Conservation (phyloP, 53 echinoderm and acorn worm genomes). For the Astropecten irregularis region DNA sequence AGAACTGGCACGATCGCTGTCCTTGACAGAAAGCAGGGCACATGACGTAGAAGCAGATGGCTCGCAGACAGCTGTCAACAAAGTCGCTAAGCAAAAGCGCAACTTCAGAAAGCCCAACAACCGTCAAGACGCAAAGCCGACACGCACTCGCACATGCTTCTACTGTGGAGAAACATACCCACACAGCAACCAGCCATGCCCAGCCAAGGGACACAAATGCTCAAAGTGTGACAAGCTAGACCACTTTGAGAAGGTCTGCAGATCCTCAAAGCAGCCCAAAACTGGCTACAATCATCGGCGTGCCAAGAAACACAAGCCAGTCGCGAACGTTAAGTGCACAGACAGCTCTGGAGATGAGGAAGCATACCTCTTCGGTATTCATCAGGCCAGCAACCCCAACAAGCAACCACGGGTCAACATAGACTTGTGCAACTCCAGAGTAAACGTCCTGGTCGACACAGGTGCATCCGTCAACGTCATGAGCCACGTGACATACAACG, state of each 20-base stretch:
- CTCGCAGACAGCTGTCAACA: conserved; percentile 1
- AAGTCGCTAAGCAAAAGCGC: background rate
- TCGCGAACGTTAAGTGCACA: background rate
- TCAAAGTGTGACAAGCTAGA: conserved; percentile 2
- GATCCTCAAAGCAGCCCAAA: background rate
- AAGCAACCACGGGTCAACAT: background rate
- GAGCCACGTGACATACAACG: background rate
- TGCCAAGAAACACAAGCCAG: too few relatives aligned
- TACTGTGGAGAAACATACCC: too few relatives aligned
- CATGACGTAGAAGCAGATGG: background rate
- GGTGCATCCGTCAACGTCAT: conserved; percentile 14
- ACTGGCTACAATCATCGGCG: too few relatives aligned
- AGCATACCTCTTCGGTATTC: too few relatives aligned
- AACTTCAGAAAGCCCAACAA: background rate
- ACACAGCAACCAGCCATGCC: background rate
- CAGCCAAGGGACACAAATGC: conserved; percentile 4
- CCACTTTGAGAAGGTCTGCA: conserved; percentile 12
- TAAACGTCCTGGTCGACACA: background rate
- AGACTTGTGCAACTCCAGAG: background rate
- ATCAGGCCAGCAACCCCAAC: too few relatives aligned
- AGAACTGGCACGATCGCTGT: background rate
- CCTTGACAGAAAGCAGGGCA: background rate
- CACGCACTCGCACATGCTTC: background rate
- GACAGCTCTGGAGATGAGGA: background rate
- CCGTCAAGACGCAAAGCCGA: background rate